phyloP scores from a whole-genome alignment of 2,888 invertebrate genomes.

The Neoscelio sp. region DNA sequence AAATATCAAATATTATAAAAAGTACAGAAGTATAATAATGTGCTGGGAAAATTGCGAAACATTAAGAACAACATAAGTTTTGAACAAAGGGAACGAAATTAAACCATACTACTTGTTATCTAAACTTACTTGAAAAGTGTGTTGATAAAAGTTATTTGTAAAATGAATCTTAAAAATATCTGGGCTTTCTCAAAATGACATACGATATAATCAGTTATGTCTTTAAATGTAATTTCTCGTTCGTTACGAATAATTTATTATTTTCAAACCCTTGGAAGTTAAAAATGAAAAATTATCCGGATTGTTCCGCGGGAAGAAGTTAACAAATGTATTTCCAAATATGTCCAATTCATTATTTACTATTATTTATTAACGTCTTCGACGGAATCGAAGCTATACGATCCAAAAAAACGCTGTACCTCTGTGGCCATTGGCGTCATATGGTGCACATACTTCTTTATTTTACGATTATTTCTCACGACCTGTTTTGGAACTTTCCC shows the following conservation, averaged over 20 bases:
- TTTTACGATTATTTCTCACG: not conserved
- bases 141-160: not conserved
- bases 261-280: no score
- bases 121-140: not conserved
- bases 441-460: conserved; percentile 10
- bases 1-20: not conserved
- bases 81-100: conserved; percentile 10
- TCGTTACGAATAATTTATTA: no score
- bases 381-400: not conserved
- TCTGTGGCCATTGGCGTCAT: not conserved
- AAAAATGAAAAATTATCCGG: no score
- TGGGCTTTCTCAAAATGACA: no score
- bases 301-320: no score
- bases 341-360: not conserved
- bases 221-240: no score
- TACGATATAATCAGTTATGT: no score
- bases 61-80: not conserved
- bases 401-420: not conserved
- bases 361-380: not conserved
- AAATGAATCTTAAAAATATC: not conserved
- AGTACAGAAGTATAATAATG: not conserved
- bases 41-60: not conserved
- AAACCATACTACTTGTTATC: conserved; percentile 7
- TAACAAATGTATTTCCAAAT: not conserved
- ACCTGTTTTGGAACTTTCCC: not conserved